Conservation (phyloP, 2,797 vertebrate species). For the Gobionotothen gibberifrons region DNA sequence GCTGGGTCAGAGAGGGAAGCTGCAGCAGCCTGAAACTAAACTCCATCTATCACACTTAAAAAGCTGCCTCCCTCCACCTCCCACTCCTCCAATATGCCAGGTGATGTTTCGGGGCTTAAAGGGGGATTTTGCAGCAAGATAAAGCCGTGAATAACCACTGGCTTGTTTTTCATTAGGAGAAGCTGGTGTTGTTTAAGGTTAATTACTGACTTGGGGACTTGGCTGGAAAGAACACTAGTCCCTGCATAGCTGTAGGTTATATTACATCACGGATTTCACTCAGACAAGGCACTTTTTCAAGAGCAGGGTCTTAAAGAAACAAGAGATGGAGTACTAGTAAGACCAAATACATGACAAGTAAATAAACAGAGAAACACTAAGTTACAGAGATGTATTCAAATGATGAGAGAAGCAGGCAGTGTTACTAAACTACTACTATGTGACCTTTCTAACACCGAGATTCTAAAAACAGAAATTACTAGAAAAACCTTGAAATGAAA, state of each 20-base stretch:
- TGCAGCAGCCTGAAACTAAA: conserved; percentile 73
- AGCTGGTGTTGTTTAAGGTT: conserved; percentile 69
- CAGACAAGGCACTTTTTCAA: conserved; percentile 55
- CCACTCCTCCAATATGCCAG: conserved; percentile 50
- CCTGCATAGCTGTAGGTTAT: conserved; percentile 37
- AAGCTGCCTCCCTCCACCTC: conserved; percentile 73
- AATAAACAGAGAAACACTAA: conserved; percentile 11
- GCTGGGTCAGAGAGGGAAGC: conserved; percentile 61
- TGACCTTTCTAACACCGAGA: conserved; percentile 4
- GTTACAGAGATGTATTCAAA: not conserved
- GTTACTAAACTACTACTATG: not conserved
- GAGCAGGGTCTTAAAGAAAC: conserved; percentile 31
- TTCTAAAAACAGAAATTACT: not conserved
- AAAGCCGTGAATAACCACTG: conserved; percentile 61
- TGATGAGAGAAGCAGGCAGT: not conserved
- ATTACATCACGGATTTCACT: conserved; percentile 71
- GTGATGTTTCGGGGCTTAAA: conserved; percentile 64
- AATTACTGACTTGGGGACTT: conserved; percentile 71
- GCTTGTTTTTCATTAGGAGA: conserved; percentile 69
- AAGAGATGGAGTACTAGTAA: conserved; percentile 10
- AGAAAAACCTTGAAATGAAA: not conserved
- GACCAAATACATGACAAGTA: conserved; percentile 21
- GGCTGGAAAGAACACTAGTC: conserved; percentile 44
- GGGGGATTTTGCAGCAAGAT: conserved; percentile 62
- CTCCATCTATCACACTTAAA: conserved; percentile 87